These are phyloP conservation scores for Actinia equina DNA, from an alignment of 64 coral and sea anemone genomes.

Conservation along the genomic window DNA sequence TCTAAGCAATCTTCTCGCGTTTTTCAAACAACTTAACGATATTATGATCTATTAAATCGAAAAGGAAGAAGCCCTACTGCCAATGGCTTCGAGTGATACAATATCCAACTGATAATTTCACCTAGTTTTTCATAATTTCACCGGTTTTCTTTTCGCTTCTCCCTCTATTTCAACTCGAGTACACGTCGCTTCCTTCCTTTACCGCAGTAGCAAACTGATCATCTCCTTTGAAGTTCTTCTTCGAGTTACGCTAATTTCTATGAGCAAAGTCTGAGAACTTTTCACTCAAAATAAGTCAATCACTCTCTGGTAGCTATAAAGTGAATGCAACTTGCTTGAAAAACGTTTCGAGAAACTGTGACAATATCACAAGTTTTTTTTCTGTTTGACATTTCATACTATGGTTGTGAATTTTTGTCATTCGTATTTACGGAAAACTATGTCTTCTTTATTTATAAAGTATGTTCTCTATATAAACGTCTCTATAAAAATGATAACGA, in stretches of 20 bases:
- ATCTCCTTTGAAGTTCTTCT: not conserved
- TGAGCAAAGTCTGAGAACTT: not conserved
- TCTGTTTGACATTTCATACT: no score
- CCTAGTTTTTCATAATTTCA: no score
- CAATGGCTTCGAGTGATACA: not conserved
- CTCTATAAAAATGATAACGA: not conserved
- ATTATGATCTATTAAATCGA: not conserved
- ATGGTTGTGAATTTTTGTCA: no score
- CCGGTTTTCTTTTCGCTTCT: not conserved
- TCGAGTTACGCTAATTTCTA: not conserved
- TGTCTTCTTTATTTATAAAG: not conserved
- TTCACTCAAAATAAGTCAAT: no score
- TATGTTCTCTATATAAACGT: not conserved
- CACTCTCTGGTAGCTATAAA: no score
- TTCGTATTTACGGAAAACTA: no score
- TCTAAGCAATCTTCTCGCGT: not conserved
- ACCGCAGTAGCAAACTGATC: not conserved
- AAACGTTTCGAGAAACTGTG: no score
- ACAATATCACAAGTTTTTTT: no score
- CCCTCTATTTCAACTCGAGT: not conserved
- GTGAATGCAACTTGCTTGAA: no score
- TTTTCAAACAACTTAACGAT: not conserved
- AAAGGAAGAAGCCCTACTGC: not conserved
- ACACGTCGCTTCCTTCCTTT: not conserved
- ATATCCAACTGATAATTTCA: constrained; percentile 1